Conservation (phyloP, 1,140 invertebrate species). For the Adelges cooleyi region DNA sequence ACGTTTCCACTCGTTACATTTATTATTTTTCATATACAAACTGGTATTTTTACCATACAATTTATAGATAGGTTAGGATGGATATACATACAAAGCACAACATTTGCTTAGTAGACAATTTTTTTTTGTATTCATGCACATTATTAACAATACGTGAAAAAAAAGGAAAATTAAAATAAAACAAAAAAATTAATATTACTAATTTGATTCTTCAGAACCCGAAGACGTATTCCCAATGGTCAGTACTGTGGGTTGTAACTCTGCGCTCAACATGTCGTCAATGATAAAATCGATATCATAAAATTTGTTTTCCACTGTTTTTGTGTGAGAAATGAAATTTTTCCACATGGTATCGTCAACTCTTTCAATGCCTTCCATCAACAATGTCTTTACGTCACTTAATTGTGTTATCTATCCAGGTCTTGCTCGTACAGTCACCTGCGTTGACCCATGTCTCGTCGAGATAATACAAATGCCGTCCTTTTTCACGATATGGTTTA, state of each 20-base stretch:
- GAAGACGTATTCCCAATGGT: neutral
- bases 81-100: neutral
- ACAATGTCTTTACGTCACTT: neutral
- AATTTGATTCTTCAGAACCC: neutral
- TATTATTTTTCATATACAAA: no score
- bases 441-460: conserved; percentile 3
- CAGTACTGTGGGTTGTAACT: neutral
- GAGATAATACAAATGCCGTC: neutral
- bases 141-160: neutral
- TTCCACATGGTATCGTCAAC: neutral
- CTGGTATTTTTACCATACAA: no score
- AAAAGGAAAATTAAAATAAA: neutral
- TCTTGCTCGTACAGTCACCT: neutral
- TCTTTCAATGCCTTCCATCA: neutral
- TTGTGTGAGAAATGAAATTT: neutral
- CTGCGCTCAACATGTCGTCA: neutral
- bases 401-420: neutral
- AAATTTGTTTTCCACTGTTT: neutral
- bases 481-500: neutral
- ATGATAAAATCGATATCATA: neutral
- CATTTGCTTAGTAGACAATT: neutral
- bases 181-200: neutral
- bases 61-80: neutral
- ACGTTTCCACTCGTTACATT: no score
- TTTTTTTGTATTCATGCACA: neutral